Evolutionary conservation across 37 sponge, comb jelly and placozoan species (phyloP), one percentile per base, ranked within the genome.

Genomic region (Spongilla lacustris): DNA sequence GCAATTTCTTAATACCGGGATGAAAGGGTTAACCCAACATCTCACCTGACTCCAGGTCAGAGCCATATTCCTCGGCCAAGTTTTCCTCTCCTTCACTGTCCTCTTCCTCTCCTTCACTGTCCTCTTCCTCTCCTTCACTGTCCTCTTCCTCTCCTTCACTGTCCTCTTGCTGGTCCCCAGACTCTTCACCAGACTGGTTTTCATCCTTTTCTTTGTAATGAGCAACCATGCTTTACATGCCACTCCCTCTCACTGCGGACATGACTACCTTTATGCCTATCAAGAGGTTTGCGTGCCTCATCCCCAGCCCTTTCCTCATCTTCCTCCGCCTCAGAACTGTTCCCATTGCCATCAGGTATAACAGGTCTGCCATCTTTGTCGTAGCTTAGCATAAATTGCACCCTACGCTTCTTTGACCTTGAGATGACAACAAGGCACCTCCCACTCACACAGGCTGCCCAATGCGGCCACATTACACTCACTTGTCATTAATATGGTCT

Each of bases 281-380:
- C 58, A 58, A 17, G 19, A 14, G 58, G 1, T 1, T 17, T 13
- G 58, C 19, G 12, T 58, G 19, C 21, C 58, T 58, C 58, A 10
- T 17, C 58, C 58, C 58, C 58, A 58, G 58, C 1, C 58, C 21
- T 14, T n/a, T 79, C 73, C 32, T 19, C 67, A 22, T 22, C 22
- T 21, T 48, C 86, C 22, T 25, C 69, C 38, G 0, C n/a, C 1
- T 30, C 81, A 67, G 9, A 68, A 25, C 32, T 75, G 9, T 34
- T 31, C 35, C 77, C 85, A 85, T 4, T 68, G n/a, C 79, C 48
- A 19, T 82, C 49, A 24, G 84, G 84, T 26, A 67, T 35, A 0
- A 89, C 90, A 36, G 84, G 73, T 69, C 76, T 69, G 5, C 94
- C 94, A 79, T 93, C 94, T 74, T 87, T 69, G 69, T 93, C 90